Evolutionary conservation across 2,797 vertebrate genomes (phyloP).

Genomic region (Notolabrus celidotus): DNA sequence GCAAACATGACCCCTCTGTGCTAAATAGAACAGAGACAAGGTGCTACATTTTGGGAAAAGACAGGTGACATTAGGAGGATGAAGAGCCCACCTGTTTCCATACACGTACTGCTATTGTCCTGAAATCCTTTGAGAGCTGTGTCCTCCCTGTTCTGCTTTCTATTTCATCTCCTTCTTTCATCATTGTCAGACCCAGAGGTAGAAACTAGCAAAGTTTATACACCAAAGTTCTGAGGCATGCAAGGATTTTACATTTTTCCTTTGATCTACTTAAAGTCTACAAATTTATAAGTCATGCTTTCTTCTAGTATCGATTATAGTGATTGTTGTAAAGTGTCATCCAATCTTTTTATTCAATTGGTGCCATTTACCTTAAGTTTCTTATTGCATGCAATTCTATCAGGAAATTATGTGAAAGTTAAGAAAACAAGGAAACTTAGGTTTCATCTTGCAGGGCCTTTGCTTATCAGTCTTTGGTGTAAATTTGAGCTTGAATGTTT

Average conservation of each 20-base stretch:
- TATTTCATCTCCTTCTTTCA: conserved; percentile 23
- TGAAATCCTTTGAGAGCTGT: conserved; percentile 39
- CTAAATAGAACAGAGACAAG: conserved; percentile 37
- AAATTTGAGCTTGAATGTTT: background rate
- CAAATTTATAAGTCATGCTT: background rate
- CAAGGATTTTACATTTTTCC: background rate
- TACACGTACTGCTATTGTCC: conserved; percentile 44
- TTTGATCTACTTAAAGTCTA: background rate
- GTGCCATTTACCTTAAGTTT: background rate
- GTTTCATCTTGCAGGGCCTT: background rate
- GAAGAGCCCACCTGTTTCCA: conserved; percentile 47
- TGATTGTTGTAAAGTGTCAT: background rate
- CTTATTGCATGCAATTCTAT: background rate
- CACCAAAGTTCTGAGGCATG: background rate
- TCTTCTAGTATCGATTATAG: background rate
- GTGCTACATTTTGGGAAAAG: conserved; percentile 47
- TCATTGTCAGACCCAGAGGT: conserved; percentile 26
- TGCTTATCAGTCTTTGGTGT: background rate
- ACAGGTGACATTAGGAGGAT: conserved; percentile 31
- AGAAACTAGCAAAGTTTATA: conserved; percentile 4
- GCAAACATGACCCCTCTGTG: conserved; percentile 16
- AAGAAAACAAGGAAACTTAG: background rate
- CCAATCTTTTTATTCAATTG: background rate
- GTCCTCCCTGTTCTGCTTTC: conserved; percentile 47
- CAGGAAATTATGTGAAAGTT: background rate